Evolutionary conservation across 2,888 invertebrate genomes (phyloP), one percentile per base, ranked within the genome.

Genomic region (Cephalotes varians): DNA sequence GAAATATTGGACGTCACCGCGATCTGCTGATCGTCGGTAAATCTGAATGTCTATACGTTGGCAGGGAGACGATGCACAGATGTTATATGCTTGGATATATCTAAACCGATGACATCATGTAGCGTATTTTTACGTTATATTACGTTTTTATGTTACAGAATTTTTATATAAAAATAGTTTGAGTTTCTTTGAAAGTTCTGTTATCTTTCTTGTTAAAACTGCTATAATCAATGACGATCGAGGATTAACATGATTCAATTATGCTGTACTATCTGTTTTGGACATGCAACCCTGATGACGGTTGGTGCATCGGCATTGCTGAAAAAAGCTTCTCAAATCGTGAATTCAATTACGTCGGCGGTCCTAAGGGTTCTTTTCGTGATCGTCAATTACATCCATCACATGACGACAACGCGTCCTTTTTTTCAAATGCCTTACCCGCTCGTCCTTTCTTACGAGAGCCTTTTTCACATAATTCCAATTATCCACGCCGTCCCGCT

Each of bases 301-400:
- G 85, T 85, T 79, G 62, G 62, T 40, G 62, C 64, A n/a, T 31
- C 64, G 69, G 73, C 49, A 65, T 77, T 73, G 77, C 49, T 18
- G 49, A 34, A 56, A 77, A 51, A 51, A 89, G 81, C 58, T 64
- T 67, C 64, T 79, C 67, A 73, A 84, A 91, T 90, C 90, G 91
- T 91, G 92, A 93, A 93, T 93, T 93, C 91, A 93, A 93, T 94
- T 92, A 93, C 91, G 86, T 87, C 87, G 89, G 84, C 64, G 86
- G 72, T 80, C 51, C n/a, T 44, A 62, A 79, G 67, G 80, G 69
- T 62, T 60, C 51, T 74, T 77, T 73, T 64, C 83, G 85, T 80
- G 84, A 89, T 91, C 91, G 91, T 93, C 93, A 93, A 92, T 93
- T 93, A 93, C 92, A 92, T 93, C 91, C 91, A 92, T 93, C 92